Evolutionary conservation across 2,797 vertebrate genomes (phyloP).

Genomic region (Leptatherina wallacei): DNA sequence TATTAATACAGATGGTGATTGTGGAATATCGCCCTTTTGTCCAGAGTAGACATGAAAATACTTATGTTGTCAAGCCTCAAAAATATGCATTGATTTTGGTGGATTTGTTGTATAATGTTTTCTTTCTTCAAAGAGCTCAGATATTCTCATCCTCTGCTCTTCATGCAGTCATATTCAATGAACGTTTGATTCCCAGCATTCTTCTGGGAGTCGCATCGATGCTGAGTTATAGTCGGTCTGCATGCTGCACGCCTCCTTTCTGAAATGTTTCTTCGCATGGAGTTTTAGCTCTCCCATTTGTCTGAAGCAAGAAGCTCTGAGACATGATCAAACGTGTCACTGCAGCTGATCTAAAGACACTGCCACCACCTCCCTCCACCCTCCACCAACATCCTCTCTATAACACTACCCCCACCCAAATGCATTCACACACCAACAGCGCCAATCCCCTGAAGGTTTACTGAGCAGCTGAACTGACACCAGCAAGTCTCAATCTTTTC

Average conservation of each 20-base stretch:
- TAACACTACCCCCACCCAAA: conserved; percentile 49
- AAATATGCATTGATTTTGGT: conserved; percentile 45
- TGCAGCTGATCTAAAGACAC: conserved; percentile 58
- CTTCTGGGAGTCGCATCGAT: conserved; percentile 4
- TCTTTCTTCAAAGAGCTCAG: conserved; percentile 5
- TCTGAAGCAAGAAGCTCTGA: conserved; percentile 66
- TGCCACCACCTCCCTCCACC: conserved; percentile 15
- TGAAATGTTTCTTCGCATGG: conserved; percentile 31
- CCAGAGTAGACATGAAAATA: conserved; percentile 37
- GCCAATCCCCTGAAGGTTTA: conserved; percentile 54
- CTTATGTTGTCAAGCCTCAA: conserved; percentile 33
- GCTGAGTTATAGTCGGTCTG: conserved; percentile 35
- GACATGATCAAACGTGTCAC: conserved; percentile 77
- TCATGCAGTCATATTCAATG: not conserved
- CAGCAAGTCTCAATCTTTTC: conserved; percentile 57
- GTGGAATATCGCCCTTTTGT: conserved; percentile 32
- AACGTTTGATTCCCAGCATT: conserved; percentile 12
- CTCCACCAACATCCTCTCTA: conserved; percentile 51
- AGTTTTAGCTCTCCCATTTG: conserved; percentile 51
- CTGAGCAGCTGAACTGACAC: conserved; percentile 49
- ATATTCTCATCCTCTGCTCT: not conserved
- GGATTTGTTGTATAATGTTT: conserved; percentile 20
- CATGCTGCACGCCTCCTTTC: conserved; percentile 9
- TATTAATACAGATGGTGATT: conserved; percentile 62
- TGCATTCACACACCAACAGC: conserved; percentile 40